These are phyloP conservation scores for Lithodes maja DNA, from an alignment of 2,888 invertebrate genomes.

Conservation along the genomic window DNA sequence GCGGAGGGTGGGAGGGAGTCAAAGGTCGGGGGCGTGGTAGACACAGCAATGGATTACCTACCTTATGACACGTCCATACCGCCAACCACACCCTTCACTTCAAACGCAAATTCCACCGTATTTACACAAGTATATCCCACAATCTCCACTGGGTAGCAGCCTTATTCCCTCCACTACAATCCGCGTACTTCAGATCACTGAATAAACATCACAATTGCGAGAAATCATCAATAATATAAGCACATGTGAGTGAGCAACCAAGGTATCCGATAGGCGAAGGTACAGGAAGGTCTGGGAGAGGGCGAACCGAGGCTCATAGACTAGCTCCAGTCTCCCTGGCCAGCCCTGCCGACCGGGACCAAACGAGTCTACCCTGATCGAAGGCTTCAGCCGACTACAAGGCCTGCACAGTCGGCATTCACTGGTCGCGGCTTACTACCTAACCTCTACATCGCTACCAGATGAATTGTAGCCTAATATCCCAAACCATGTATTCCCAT, in stretches of 20 bases:
- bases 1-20: neutral
- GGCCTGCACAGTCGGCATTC: neutral
- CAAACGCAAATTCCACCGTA: neutral
- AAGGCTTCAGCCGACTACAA: neutral
- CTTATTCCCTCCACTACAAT: neutral
- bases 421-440: neutral
- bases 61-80: neutral
- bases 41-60: constrained; percentile 1
- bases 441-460: neutral
- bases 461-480: neutral
- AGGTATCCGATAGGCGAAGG: neutral
- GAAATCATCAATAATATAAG: neutral
- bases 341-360: neutral
- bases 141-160: neutral
- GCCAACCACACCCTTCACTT: neutral
- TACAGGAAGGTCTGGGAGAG: neutral
- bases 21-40: constrained; percentile 1
- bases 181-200: neutral
- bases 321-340: neutral
- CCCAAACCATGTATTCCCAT: too few species aligned
- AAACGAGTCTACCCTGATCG: neutral
- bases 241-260: neutral
- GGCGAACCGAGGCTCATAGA: neutral
- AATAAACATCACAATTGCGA: neutral
- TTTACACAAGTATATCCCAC: neutral